These are phyloP conservation scores for Rostratula benghalensis DNA, from an alignment of 2,113 vertebrate genomes.

Conservation along the genomic window DNA sequence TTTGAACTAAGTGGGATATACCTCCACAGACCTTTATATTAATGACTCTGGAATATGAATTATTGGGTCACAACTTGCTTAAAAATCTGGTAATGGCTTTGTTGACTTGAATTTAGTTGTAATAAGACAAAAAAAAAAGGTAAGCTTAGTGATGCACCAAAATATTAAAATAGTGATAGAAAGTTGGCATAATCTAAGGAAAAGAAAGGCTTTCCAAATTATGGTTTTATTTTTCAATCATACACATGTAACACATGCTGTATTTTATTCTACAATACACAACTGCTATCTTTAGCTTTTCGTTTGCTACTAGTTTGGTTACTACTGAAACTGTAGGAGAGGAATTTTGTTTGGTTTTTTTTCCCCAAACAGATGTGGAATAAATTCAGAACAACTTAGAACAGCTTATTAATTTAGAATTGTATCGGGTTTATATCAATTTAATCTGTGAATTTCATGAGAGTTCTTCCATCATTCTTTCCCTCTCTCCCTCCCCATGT, in stretches of 20 bases:
- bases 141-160: neutral
- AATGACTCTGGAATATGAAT: neutral
- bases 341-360: neutral
- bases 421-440: neutral
- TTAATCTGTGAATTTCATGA: neutral
- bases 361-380: neutral
- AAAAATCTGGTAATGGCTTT: neutral
- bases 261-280: neutral
- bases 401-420: neutral
- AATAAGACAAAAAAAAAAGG: neutral
- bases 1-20: neutral
- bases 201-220: neutral
- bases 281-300: neutral
- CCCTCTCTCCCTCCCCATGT: neutral
- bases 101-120: neutral
- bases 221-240: neutral
- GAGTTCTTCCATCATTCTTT: neutral
- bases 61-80: neutral
- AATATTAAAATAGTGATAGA: neutral
- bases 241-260: fast-evolving
- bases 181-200: neutral
- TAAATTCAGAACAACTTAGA: neutral
- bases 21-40: neutral
- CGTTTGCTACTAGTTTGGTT: neutral
- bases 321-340: neutral